Conservation (phyloP, 2,797 vertebrate genomes). For the Pangasius mekongensis region DNA sequence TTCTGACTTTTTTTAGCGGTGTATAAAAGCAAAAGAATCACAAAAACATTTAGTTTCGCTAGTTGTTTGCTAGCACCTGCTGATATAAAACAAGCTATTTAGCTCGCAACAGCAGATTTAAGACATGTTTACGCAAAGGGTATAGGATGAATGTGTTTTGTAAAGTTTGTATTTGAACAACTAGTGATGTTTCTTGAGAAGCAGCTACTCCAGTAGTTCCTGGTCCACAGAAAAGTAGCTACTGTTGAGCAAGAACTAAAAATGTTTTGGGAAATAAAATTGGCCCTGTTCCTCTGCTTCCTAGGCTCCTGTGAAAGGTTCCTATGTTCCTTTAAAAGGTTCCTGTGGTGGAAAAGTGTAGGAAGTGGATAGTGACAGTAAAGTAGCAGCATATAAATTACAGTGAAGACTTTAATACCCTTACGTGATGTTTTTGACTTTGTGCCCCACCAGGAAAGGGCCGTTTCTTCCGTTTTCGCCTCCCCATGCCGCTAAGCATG, state of each 20-base stretch:
- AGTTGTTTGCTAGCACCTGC: background rate
- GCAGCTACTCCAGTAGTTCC: background rate
- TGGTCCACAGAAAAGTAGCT: background rate
- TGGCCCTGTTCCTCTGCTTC: background rate
- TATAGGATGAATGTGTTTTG: background rate
- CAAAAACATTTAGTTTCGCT: background rate
- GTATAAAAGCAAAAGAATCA: background rate
- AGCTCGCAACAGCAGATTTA: background rate
- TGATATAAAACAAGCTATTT: background rate
- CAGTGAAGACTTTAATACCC: background rate
- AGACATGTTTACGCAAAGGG: background rate
- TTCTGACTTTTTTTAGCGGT: background rate
- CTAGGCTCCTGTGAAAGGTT: background rate
- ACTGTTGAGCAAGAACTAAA: background rate
- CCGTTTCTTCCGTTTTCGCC: conserved; percentile 89
- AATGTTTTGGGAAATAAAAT: background rate
- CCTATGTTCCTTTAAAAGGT: background rate
- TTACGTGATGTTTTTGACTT: background rate
- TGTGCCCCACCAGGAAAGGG: conserved; percentile 72
- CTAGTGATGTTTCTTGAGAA: background rate
- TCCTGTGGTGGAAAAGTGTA: background rate
- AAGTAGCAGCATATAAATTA: background rate
- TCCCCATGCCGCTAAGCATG: conserved; percentile 84
- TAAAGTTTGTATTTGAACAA: background rate
- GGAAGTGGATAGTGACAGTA: too few relatives aligned